Conservation (phyloP, 2,888 invertebrate species). For the Frankliniella intonsa region DNA sequence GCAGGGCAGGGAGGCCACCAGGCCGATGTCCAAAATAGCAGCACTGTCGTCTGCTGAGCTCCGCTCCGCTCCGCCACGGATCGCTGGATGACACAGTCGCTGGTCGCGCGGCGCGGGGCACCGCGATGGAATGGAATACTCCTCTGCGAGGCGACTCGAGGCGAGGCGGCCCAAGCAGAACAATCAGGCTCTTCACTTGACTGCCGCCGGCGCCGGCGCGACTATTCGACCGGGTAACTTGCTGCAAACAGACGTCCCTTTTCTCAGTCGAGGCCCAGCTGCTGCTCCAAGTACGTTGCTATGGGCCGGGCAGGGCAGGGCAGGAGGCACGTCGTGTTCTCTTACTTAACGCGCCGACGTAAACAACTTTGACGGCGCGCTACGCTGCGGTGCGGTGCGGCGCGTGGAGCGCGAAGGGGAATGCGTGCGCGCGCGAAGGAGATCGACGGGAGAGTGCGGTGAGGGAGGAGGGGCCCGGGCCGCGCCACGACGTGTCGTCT, state of each 20-base stretch:
- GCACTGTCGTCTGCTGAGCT: not conserved
- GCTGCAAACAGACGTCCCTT: not conserved
- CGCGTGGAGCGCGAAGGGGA: not conserved
- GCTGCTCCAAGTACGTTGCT: not conserved
- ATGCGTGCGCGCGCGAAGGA: not conserved
- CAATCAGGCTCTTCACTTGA: slow-evolving; percentile 11
- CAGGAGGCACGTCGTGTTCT: not conserved
- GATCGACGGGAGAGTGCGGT: not conserved
- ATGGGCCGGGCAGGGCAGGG: not conserved
- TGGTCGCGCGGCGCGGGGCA: not conserved
- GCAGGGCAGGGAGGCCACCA: not conserved
- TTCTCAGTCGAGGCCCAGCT: not conserved
- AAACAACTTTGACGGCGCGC: not conserved
- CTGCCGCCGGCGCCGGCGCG: not conserved
- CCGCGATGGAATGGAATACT: not conserved
- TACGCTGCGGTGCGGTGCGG: not conserved
- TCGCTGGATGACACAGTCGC: not conserved
- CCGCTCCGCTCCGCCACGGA: not conserved
- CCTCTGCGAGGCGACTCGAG: not conserved
- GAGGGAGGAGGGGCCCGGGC: not conserved
- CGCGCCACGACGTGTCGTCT: not conserved
- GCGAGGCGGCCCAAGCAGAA: not conserved
- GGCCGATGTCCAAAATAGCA: not conserved
- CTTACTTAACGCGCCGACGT: not conserved
- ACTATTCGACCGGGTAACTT: not conserved